These are phyloP conservation scores for Ophion costatus DNA, from an alignment of 2,888 invertebrate genomes.

Conservation along the genomic window DNA sequence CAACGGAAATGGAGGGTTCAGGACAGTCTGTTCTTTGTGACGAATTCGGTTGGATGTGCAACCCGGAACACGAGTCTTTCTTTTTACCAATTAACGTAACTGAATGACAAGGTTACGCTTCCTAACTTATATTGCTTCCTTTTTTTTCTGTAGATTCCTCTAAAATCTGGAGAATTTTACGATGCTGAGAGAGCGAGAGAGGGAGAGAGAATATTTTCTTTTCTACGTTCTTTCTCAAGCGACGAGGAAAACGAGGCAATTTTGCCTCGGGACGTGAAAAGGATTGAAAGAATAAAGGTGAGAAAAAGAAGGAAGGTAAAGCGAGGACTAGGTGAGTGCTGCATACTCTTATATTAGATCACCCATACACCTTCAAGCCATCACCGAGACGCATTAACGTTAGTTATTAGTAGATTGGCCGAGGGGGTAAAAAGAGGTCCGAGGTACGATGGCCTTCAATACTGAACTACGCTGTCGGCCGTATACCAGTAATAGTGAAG, in stretches of 20 bases:
- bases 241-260: conserved; percentile 28
- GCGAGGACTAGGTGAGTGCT: conserved; percentile 21
- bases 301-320: background rate
- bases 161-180: conserved; percentile 13
- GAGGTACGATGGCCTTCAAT: conserved; percentile 11
- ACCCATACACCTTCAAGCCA: conserved; percentile 29
- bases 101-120: conserved; percentile 39
- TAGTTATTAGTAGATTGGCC: conserved; percentile 42
- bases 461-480: conserved; percentile 34
- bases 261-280: conserved; percentile 42
- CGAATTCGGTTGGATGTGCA: conserved; percentile 1
- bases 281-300: conserved; percentile 53
- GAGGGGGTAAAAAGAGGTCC: conserved; percentile 16
- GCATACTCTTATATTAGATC: background rate
- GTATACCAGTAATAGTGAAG: background rate
- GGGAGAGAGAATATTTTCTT: conserved; percentile 19
- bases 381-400: conserved; percentile 46
- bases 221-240: conserved; percentile 1
- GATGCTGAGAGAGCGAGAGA: background rate
- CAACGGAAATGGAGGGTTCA: conserved; percentile 38
- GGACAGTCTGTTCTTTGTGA: background rate
- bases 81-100: conserved; percentile 53
- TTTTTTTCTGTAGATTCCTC: background rate
- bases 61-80: conserved; percentile 22
- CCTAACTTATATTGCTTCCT: conserved; percentile 4